phyloP scores from a whole-genome alignment of 2,888 invertebrate genomes.

The Didymodactylos carnosus region DNA sequence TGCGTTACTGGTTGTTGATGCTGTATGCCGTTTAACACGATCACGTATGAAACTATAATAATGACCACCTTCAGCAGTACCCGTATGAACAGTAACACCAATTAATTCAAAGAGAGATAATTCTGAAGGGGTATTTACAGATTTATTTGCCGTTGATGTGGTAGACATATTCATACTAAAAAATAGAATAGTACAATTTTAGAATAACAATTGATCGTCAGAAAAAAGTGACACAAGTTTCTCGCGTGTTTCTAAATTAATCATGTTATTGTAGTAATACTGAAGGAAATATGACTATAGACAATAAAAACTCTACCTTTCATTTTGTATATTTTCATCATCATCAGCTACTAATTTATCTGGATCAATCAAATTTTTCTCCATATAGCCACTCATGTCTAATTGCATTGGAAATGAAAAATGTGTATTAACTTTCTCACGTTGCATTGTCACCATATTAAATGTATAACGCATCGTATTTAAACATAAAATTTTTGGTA shows the following conservation, averaged over 20 bases:
- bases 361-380: constrained; percentile 54
- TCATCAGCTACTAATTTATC: not conserved
- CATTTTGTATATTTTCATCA: not conserved
- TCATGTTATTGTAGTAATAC: constrained; percentile 11
- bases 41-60: constrained; percentile 83
- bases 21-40: constrained; percentile 33
- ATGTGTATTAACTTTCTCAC: constrained; percentile 82
- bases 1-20: constrained; percentile 27
- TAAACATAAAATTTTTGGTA: constrained; percentile 76
- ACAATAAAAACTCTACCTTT: not conserved
- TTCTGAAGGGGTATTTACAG: constrained; percentile 19
- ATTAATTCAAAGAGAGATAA: constrained; percentile 51
- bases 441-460: constrained; percentile 88
- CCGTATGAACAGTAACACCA: constrained; percentile 86
- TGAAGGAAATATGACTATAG: not conserved
- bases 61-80: constrained; percentile 90
- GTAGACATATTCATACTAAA: not conserved
- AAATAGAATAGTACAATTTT: constrained; percentile 15
- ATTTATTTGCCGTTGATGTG: constrained; percentile 11
- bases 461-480: constrained; percentile 92
- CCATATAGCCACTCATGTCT: constrained; percentile 83
- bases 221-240: no score
- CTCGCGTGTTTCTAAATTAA: no score
- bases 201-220: no score
- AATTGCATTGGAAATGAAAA: constrained; percentile 78